A percentile compares a stretch with the other conserved stretches of the same genome.
These are phyloP conservation scores for Musca domestica DNA, from an alignment of 1,140 invertebrate species.

Conservation along the genomic window DNA sequence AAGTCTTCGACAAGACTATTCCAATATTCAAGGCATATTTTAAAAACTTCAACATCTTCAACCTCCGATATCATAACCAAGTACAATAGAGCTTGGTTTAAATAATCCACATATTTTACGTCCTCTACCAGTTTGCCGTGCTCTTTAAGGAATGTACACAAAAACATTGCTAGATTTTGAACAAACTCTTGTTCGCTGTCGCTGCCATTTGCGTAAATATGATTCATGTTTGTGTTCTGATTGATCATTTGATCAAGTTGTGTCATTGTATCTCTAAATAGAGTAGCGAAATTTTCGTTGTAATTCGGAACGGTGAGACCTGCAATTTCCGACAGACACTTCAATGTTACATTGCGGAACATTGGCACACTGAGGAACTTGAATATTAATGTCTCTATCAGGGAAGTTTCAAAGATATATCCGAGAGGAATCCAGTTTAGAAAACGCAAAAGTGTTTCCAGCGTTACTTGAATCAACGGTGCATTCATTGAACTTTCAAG, in stretches of 20 bases:
- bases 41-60: conserved; percentile 99
- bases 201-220: conserved; percentile 87
- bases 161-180: conserved; percentile 95
- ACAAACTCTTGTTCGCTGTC: conserved; percentile 99
- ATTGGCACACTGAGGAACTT: conserved; percentile 97
- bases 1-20: conserved; percentile 88
- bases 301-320: conserved; percentile 84
- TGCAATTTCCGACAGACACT: conserved; percentile 98
- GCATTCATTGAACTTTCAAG: conserved; percentile 98
- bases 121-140: conserved; percentile 87
- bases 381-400: conserved; percentile 91
- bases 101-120: conserved; percentile 66
- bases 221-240: conserved; percentile 84
- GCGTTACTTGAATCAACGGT: conserved; percentile 86
- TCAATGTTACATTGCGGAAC: conserved; percentile 97
- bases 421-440: conserved; percentile 99
- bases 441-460: conserved; percentile 95
- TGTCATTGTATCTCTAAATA: conserved; percentile 89
- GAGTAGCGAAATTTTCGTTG: conserved; percentile 84
- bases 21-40: conserved; percentile 99
- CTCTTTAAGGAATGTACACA: conserved; percentile 96
- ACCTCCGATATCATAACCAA: conserved; percentile 97
- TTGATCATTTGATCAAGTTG: conserved; percentile 91
- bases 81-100: conserved; percentile 86
- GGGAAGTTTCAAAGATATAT: conserved; percentile 98